phyloP scores from a whole-genome alignment of 2,797 vertebrate species.

The Pangasius sanitwongsei region DNA sequence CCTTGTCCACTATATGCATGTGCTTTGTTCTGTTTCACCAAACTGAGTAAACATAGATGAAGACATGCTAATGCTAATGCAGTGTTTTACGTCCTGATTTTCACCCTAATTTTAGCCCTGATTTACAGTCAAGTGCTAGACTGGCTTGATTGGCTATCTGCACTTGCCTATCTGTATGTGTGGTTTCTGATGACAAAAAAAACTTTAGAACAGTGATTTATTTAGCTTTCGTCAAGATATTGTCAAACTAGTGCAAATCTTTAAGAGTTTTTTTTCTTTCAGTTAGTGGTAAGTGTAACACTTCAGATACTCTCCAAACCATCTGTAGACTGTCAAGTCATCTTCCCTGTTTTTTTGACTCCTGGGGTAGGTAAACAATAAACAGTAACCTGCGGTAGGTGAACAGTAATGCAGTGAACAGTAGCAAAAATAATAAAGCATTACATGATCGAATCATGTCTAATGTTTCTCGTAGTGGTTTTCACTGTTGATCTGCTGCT shows the following conservation, averaged over 20 bases:
- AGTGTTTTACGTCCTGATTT: background rate
- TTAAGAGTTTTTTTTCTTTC: too few species aligned
- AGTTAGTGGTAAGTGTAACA: background rate
- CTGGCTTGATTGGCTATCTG: background rate
- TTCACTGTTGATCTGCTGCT: background rate
- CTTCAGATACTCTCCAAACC: background rate
- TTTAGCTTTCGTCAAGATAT: background rate
- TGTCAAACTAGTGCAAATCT: background rate
- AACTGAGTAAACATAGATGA: background rate
- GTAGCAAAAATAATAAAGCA: background rate
- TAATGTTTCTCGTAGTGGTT: background rate
- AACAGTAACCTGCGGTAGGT: background rate
- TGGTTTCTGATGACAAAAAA: background rate
- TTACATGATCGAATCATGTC: background rate
- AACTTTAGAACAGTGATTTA: background rate
- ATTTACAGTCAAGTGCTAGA: slow-evolving; percentile 19
- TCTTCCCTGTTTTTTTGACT: background rate
- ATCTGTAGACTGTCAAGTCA: background rate
- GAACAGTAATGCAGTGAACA: background rate
- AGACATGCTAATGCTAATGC: background rate
- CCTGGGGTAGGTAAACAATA: background rate
- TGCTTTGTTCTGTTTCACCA: background rate
- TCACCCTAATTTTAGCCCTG: background rate
- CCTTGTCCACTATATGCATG: background rate
- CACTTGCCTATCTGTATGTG: background rate